Conservation (phyloP, 2,113 vertebrate species). For the Cinclus cinclus region DNA sequence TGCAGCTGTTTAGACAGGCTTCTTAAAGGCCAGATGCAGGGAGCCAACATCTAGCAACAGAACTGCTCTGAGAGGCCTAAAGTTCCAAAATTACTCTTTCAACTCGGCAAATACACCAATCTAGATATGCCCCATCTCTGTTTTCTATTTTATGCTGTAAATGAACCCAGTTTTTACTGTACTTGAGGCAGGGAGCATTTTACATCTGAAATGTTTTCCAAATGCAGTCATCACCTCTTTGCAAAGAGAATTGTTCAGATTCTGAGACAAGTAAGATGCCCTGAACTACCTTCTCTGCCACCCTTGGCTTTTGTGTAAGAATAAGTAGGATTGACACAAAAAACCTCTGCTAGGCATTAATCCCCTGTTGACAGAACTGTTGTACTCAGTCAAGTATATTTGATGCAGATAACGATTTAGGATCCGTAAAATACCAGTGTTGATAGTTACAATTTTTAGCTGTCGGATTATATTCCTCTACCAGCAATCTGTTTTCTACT, state of each 20-base stretch:
- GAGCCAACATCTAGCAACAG: background rate
- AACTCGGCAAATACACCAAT: background rate
- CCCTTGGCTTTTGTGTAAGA: background rate
- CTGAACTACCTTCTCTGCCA: background rate
- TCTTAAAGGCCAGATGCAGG: background rate
- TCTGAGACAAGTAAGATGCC: background rate
- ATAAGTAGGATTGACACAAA: background rate
- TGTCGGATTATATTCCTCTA: slow-evolving; percentile 12
- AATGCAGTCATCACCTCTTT: background rate
- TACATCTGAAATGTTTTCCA: background rate
- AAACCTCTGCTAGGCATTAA: background rate
- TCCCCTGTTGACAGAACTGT: background rate
- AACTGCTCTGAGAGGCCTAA: background rate
- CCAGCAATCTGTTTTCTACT: background rate
- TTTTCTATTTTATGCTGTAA: background rate
- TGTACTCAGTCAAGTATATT: background rate
- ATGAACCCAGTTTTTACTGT: background rate
- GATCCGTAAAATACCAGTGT: background rate
- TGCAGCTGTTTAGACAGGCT: background rate
- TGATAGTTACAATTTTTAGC: slow-evolving; percentile 8
- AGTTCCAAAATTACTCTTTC: background rate
- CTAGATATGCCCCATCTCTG: background rate
- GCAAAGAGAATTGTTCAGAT: background rate
- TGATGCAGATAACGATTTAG: background rate
- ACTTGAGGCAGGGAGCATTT: background rate